These are phyloP conservation scores for Pluvianellus socialis DNA, from an alignment of 2,113 vertebrate genomes.

Conservation along the genomic window DNA sequence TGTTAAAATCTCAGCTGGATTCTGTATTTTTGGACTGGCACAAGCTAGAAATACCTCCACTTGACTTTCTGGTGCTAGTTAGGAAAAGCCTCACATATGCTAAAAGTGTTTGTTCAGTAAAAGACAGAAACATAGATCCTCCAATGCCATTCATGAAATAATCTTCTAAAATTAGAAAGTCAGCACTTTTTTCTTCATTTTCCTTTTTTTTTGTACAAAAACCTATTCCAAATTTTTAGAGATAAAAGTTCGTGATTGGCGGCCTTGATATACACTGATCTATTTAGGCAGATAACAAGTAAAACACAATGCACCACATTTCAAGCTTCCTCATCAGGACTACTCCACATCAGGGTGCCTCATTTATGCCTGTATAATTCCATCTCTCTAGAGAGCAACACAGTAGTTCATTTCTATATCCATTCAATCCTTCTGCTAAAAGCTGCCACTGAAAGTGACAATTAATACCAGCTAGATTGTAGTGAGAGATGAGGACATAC, in stretches of 20 bases:
- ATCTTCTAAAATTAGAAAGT: not conserved
- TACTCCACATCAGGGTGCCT: not conserved
- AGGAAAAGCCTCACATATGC: not conserved
- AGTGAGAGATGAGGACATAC: not conserved
- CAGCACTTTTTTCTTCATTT: not conserved
- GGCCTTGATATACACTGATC: not conserved
- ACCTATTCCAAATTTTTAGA: not conserved
- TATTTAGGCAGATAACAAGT: not conserved
- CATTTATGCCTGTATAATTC: not conserved
- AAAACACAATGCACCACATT: not conserved
- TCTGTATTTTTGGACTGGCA: not conserved
- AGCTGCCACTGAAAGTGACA: constrained; percentile 18
- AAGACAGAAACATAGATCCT: not conserved
- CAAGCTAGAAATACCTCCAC: not conserved
- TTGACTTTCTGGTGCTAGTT: not conserved
- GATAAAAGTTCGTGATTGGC: not conserved
- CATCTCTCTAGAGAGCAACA: not conserved
- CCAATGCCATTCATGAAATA: not conserved
- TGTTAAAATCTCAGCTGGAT: not conserved
- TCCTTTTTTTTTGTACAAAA: not conserved
- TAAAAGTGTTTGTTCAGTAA: not conserved
- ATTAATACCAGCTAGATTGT: not conserved
- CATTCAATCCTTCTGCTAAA: constrained; percentile 21
- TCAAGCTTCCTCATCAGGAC: not conserved
- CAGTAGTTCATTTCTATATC: not conserved